Conservation (phyloP, 2,888 invertebrate species). For the Drosophila silvestris region DNA sequence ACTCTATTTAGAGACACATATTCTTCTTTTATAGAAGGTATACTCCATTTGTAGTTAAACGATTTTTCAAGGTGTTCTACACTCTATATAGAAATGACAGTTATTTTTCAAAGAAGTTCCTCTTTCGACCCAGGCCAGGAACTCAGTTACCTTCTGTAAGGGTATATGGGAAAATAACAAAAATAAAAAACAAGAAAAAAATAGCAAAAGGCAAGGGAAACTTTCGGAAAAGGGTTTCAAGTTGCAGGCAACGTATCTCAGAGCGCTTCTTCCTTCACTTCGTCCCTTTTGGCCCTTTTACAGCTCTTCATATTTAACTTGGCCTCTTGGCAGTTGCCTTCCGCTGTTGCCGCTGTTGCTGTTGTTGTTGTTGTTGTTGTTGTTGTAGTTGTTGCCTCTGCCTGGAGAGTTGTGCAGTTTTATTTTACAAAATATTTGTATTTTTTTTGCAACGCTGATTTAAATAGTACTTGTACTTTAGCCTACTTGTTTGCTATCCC, state of each 20-base stretch:
- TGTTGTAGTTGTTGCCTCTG: constrained; percentile 1
- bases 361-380: background rate
- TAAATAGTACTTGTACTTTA: constrained; percentile 64
- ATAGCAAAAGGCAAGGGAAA: constrained; percentile 17
- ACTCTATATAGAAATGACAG: background rate
- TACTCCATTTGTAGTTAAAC: background rate
- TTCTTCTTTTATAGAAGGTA: background rate
- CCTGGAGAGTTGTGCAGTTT: constrained; percentile 38
- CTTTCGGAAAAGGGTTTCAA: constrained; percentile 54
- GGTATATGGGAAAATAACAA: constrained; percentile 8
- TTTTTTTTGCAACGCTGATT: constrained; percentile 57
- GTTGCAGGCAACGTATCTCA: constrained; percentile 45
- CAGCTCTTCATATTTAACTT: constrained; percentile 57
- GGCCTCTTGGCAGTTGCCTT: constrained; percentile 44
- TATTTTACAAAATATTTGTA: constrained; percentile 9
- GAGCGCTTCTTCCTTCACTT: constrained; percentile 15
- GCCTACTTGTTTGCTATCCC: constrained; percentile 54
- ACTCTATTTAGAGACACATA: background rate
- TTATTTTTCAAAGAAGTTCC: background rate
- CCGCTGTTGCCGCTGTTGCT: constrained; percentile 11
- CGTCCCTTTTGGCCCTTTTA: background rate
- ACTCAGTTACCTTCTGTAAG: background rate
- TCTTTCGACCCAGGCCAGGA: background rate
- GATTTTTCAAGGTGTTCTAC: background rate
- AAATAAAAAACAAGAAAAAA: background rate